A percentile compares a stretch with the other conserved stretches of the same genome.
These are phyloP conservation scores for Dasysyrphus tricinctus DNA, from an alignment of 2,888 invertebrate species.

Conservation along the genomic window DNA sequence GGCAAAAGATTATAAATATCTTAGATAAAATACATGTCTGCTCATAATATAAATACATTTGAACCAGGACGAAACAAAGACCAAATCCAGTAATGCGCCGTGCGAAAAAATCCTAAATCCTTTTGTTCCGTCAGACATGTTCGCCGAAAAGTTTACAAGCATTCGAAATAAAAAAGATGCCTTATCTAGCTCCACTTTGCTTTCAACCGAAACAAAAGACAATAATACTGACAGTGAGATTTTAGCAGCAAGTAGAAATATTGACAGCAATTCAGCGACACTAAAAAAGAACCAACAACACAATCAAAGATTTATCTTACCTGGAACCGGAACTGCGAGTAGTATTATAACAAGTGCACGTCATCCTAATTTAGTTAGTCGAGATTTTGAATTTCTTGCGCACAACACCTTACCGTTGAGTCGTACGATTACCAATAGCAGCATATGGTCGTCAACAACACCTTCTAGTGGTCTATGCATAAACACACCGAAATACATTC, in stretches of 20 bases:
- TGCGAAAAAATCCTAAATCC: neutral
- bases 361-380: slow-evolving; percentile 66
- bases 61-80: neutral
- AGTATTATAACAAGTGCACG: slow-evolving; percentile 52
- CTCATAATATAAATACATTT: neutral
- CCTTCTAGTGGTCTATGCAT: slow-evolving; percentile 50
- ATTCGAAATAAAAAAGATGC: slow-evolving; percentile 66
- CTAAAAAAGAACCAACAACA: slow-evolving; percentile 1
- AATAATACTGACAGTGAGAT: slow-evolving; percentile 53
- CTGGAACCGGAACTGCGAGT: slow-evolving; percentile 27
- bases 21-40: slow-evolving; percentile 11
- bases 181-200: slow-evolving; percentile 50
- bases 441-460: slow-evolving; percentile 5
- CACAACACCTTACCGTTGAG: slow-evolving; percentile 63
- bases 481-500: slow-evolving; percentile 56
- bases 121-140: slow-evolving; percentile 53
- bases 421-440: slow-evolving; percentile 51
- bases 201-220: slow-evolving; percentile 44
- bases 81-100: neutral
- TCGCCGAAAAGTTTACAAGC: slow-evolving; percentile 66
- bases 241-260: slow-evolving; percentile 19
- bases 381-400: slow-evolving; percentile 68
- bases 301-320: slow-evolving; percentile 45
- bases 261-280: slow-evolving; percentile 50
- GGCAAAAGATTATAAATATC: neutral